Evolutionary conservation across 2,888 invertebrate genomes (phyloP).

Genomic region (Meiosimyza platycephala): DNA sequence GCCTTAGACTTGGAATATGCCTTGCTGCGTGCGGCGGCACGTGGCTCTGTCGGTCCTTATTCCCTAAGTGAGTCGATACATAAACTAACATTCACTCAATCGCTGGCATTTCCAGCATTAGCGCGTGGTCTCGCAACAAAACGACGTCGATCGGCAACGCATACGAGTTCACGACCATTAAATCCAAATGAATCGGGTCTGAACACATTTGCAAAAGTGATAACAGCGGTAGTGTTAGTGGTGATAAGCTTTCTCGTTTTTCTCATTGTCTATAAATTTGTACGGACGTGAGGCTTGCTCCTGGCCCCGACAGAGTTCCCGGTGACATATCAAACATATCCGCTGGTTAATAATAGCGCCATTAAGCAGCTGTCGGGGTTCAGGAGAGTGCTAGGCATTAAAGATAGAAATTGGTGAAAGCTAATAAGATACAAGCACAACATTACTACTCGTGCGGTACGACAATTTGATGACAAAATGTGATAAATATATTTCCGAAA

Average conservation of each 20-base stretch:
- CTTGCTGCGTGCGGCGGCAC: constrained; percentile 74
- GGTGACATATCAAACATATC: constrained; percentile 62
- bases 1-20: constrained; percentile 79
- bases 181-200: constrained; percentile 75
- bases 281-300: constrained; percentile 81
- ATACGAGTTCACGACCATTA: constrained; percentile 70
- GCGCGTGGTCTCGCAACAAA: constrained; percentile 77
- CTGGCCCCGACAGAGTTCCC: constrained; percentile 72
- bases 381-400: constrained; percentile 64
- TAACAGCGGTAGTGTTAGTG: constrained; percentile 77
- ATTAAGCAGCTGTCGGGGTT: constrained; percentile 65
- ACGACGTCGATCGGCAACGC: constrained; percentile 70
- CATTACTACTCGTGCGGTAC: neutral
- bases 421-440: neutral
- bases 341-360: constrained; percentile 51
- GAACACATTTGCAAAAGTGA: constrained; percentile 78
- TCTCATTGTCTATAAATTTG: constrained; percentile 79
- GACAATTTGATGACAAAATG: neutral
- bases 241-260: constrained; percentile 79
- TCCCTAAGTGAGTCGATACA: constrained; percentile 78
- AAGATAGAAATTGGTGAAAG: constrained; percentile 27
- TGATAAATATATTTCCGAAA: neutral
- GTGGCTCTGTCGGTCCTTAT: constrained; percentile 79
- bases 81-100: constrained; percentile 80
- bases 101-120: constrained; percentile 77